Evolutionary conservation across 2,888 invertebrate genomes (phyloP).

Genomic region (Leuctra nigra): DNA sequence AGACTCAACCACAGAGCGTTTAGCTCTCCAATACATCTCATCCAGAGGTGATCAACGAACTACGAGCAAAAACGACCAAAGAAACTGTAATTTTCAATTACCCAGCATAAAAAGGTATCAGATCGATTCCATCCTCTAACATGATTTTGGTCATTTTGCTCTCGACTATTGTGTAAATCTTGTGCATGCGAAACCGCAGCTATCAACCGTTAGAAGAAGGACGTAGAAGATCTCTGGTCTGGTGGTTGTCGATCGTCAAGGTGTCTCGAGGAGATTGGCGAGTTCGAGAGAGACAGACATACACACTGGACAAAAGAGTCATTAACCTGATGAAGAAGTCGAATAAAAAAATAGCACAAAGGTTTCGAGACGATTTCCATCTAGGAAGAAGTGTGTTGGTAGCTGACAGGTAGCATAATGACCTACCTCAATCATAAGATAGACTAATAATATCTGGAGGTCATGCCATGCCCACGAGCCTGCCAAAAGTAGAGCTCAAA

Average conservation of each 20-base stretch:
- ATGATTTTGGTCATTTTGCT: slow-evolving; percentile 3
- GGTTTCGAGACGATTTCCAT: slow-evolving; percentile 12
- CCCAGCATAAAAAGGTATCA: not conserved
- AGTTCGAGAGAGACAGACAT: slow-evolving; percentile 1
- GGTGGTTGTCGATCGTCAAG: no score
- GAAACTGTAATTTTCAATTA: not conserved
- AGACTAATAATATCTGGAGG: slow-evolving; percentile 12
- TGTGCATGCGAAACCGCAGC: slow-evolving; percentile 7
- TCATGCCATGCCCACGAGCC: slow-evolving; percentile 1
- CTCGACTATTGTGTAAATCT: not conserved
- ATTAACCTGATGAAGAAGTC: slow-evolving; percentile 10
- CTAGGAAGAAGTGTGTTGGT: slow-evolving; percentile 11
- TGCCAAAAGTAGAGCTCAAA: not conserved
- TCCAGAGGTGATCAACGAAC: not conserved
- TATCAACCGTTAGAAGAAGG: slow-evolving; percentile 9
- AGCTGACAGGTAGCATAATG: not conserved
- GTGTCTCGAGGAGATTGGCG: no score
- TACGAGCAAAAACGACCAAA: not conserved
- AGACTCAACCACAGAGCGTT: not conserved
- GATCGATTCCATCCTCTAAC: not conserved
- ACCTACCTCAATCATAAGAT: slow-evolving; percentile 13
- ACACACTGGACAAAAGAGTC: slow-evolving; percentile 5
- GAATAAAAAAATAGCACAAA: slow-evolving; percentile 12
- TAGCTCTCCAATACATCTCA: not conserved
- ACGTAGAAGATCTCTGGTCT: no score